A percentile compares a stretch with the other conserved stretches of the same genome.
These are phyloP conservation scores for Sclerurus mexicanus DNA, from an alignment of 2,113 vertebrate genomes.

Conservation along the genomic window DNA sequence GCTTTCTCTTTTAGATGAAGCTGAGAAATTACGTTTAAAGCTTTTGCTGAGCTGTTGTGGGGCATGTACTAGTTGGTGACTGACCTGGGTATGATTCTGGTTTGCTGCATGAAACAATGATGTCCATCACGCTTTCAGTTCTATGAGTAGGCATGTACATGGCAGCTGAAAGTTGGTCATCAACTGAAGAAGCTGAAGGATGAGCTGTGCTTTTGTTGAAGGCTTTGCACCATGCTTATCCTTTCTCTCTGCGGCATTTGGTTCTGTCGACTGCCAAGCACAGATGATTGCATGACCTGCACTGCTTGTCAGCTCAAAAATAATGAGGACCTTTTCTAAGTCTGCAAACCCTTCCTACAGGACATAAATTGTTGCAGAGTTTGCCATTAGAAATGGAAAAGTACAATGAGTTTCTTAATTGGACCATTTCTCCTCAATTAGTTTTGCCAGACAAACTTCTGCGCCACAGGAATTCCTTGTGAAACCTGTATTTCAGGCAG, in stretches of 20 bases:
- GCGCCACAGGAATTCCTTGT: neutral
- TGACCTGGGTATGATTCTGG: neutral
- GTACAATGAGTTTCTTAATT: conserved; percentile 21
- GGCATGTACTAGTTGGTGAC: neutral
- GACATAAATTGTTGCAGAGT: neutral
- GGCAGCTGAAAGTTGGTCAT: neutral
- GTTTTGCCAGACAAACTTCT: conserved; percentile 30
- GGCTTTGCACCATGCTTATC: neutral
- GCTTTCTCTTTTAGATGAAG: neutral
- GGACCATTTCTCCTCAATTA: conserved; percentile 35
- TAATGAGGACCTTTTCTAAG: neutral
- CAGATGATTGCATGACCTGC: neutral
- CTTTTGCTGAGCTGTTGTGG: neutral
- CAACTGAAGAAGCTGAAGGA: neutral
- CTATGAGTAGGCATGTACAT: neutral
- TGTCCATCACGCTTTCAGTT: neutral
- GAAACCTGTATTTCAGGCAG: conserved; percentile 49
- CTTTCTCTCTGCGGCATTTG: neutral
- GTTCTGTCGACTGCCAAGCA: neutral
- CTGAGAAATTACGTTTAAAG: neutral
- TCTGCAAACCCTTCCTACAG: conserved; percentile 1
- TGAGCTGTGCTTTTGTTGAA: neutral
- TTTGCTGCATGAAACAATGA: neutral
- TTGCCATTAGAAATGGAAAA: conserved; percentile 28
- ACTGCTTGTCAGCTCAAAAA: neutral